Evolutionary conservation across 2,113 vertebrate species (phyloP), one percentile per base, ranked within the genome.

Genomic region (Sebastes schlegelii): DNA sequence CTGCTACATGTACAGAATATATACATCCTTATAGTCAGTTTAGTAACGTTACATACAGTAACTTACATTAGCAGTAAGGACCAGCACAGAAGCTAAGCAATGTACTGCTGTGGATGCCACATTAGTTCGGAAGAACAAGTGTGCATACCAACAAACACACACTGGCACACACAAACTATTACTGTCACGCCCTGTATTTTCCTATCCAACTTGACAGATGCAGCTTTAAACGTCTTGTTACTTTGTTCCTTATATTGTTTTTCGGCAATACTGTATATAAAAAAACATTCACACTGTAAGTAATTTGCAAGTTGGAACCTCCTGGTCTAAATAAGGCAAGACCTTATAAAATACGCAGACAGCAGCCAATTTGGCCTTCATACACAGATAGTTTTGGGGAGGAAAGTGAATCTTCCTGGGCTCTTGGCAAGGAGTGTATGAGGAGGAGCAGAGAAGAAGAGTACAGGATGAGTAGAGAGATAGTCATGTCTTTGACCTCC

Each of bases 221-320:
- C 66, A 68, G 70, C 45, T 79, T 61, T 61, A 10, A 84, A 85
- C 42, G 13, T 23, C 12, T 72, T 55, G n/a, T 26, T 52, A 74
- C 9, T 76, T 58, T 55, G 12, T 63, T 55, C 4, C 2, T 2
- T 62, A 48, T 34, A 85, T 77, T 86, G 66, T 67, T 84, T 42
- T 88, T 73, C 19, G 60, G 42, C 52, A 80, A 58, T 55, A 72
- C 34, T 34, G 34, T 48, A 74, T 40, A 43, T 23, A 70, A 26
- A 64, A 55, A 54, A 0, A 6, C 17, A 19, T 52, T 49, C 45
- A 77, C 52, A 64, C 51, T 64, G 45, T 8, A 45, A 74, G 68
- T 42, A 74, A 80, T 86, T 74, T 74, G 40, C 64, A 73, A 23
- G 66, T 79, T 86, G 77, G 77, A 88, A 71, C 48, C n/a, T 63